Base-by-base conservation (phyloP, 2,113 vertebrate species). In the Limnothrissa miodon region DNA sequence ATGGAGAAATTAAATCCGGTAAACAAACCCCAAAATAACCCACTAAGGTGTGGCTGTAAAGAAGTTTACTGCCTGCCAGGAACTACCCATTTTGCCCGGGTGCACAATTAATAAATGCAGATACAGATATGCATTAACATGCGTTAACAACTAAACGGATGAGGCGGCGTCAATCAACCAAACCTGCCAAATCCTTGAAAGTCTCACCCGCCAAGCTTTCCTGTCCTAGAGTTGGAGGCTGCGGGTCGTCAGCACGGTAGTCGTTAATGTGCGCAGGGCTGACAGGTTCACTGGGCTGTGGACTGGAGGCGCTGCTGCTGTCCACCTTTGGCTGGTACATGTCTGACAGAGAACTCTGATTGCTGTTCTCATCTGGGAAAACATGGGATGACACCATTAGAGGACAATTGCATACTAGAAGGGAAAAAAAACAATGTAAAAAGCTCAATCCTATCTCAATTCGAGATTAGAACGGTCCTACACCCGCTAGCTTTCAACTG, bases 321-420 rank as follows among this genome's bases (percentile, higher is more conserved):
- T 97, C 96, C 87, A 95, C 93, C 88, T 97, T 97, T 83, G 95
- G 94, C 80, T 95, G 96, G 87, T 95, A 97, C 59, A 93, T 93
- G 0, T 97, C 96, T 0, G 96, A 97, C 84, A 96, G 88, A 5
- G 96, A 97, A 83, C 96, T 97, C 93, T 97, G 96, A 90, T 97
- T 97, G 91, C 96, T 97, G 88, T 95, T 97, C 84, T 97, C 96
- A 92, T 97, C 96, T 97, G 93, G 81, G 91, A 33, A 42, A 2
- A 74, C 59, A 74, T n/a, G 59, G 10, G 59, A n/a, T 42, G 39
- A 42, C n/a, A n/a, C n/a, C n/a, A n/a, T n/a, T n/a, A n/a, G n/a
- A n/a, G n/a, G n/a, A n/a, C n/a, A n/a, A n/a, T n/a, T n/a, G n/a
- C n/a, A n/a, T 56, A 56, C 39, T 59, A 36, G 51, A 36, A n/a